Evolutionary conservation across 2,888 invertebrate genomes (phyloP).

Genomic region (Tetranychus truncatus): DNA sequence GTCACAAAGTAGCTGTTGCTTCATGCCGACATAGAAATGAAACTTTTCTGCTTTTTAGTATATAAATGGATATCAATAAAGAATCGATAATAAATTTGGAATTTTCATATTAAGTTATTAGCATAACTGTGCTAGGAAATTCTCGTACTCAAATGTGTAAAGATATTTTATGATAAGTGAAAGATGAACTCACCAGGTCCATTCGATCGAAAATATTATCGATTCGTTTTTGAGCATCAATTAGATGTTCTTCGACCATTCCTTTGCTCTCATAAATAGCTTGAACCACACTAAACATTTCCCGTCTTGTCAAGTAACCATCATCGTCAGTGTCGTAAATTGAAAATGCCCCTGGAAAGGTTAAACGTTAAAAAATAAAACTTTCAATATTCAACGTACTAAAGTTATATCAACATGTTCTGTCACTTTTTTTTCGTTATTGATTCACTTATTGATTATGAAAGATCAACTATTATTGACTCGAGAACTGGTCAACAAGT

Average conservation of each 20-base stretch:
- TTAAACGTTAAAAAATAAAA: not conserved
- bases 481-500: too few relatives aligned
- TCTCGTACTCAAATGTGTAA: not conserved
- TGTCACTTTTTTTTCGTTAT: too few relatives aligned
- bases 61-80: too few relatives aligned
- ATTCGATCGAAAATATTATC: slow-evolving; percentile 25
- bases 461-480: too few relatives aligned
- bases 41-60: too few relatives aligned
- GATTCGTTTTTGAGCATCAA: slow-evolving; percentile 22
- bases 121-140: too few relatives aligned
- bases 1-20: too few relatives aligned
- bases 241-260: not conserved
- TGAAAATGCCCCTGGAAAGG: slow-evolving; percentile 24
- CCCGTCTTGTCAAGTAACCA: slow-evolving; percentile 24
- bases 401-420: too few relatives aligned
- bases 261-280: slow-evolving; percentile 22
- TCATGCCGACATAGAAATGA: not conserved
- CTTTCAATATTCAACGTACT: too few relatives aligned
- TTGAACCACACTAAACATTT: slow-evolving; percentile 25
- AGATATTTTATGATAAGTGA: not conserved
- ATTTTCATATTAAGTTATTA: too few relatives aligned
- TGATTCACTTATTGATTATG: too few relatives aligned
- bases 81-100: too few relatives aligned
- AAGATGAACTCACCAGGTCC: slow-evolving; percentile 21
- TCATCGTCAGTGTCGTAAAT: slow-evolving; percentile 27